phyloP scores from a whole-genome alignment of 1,140 invertebrate genomes.

The Helicoverpa armigera region DNA sequence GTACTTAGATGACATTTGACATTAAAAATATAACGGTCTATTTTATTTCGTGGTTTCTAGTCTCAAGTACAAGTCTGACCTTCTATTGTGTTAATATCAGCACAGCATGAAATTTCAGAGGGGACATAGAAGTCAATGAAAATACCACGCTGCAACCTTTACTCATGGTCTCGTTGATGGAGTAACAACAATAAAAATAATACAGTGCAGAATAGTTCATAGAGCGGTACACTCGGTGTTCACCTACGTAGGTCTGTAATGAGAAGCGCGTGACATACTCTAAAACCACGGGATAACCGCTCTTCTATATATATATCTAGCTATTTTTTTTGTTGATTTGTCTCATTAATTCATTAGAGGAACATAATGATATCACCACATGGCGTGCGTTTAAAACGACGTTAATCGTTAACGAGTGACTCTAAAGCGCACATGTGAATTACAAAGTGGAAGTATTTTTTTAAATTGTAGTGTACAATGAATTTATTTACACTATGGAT shows the following conservation, averaged over 20 bases:
- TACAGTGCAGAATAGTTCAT: constrained; percentile 11
- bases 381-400: constrained; percentile 58
- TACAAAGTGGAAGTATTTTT: constrained; percentile 47
- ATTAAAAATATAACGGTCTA: not conserved
- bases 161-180: not conserved
- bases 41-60: not conserved
- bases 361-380: constrained; percentile 73
- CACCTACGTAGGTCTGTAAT: constrained; percentile 53
- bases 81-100: constrained; percentile 41
- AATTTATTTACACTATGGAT: constrained; percentile 51
- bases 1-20: not conserved
- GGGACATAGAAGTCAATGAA: constrained; percentile 36
- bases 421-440: constrained; percentile 66
- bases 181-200: not conserved
- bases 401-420: constrained; percentile 65
- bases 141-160: constrained; percentile 61
- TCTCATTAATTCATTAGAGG: constrained; percentile 70
- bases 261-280: constrained; percentile 69
- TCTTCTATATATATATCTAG: constrained; percentile 54
- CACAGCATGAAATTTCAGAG: constrained; percentile 18
- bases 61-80: constrained; percentile 20
- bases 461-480: constrained; percentile 53
- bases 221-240: not conserved
- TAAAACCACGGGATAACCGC: constrained; percentile 53
- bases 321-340: constrained; percentile 67